Percentiles rank a stretch among this genome's conserved stretches.
Evolutionary conservation across 2,113 vertebrate genomes (phyloP).

Genomic region (Bufo bufo): DNA sequence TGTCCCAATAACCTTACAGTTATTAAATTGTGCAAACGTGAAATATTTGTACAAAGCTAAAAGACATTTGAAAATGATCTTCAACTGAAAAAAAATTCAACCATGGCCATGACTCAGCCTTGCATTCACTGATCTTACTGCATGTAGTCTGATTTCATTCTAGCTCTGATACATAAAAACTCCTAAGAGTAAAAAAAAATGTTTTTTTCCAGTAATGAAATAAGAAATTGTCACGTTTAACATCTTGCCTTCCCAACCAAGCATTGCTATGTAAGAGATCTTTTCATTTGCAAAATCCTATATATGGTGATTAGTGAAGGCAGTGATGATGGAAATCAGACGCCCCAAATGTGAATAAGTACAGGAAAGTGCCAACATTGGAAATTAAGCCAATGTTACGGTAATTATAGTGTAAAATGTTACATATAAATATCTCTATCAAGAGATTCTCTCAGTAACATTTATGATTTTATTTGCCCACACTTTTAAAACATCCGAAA

Average conservation of each 20-base stretch:
- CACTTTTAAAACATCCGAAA: background rate
- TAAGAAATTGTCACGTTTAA: background rate
- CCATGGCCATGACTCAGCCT: background rate
- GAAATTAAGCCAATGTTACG: background rate
- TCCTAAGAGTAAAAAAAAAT: background rate
- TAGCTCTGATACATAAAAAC: background rate
- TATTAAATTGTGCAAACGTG: slow-evolving; percentile 6
- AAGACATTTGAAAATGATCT: background rate
- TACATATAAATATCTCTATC: too few species aligned
- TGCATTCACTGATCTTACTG: background rate
- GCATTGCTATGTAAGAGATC: background rate
- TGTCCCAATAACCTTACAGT: slow-evolving; percentile 56
- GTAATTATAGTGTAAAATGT: too few species aligned
- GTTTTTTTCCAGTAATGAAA: background rate
- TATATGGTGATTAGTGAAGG: background rate
- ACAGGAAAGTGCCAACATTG: background rate
- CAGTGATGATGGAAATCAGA: background rate
- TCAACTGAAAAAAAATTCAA: background rate
- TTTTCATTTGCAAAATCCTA: background rate
- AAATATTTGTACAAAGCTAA: background rate
- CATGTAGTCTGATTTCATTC: background rate
- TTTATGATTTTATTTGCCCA: background rate
- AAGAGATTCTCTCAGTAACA: background rate
- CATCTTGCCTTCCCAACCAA: background rate
- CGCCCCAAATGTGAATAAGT: background rate